Evolutionary conservation across 2,113 vertebrate genomes (phyloP).

Genomic region (Lasiurus cinereus): DNA sequence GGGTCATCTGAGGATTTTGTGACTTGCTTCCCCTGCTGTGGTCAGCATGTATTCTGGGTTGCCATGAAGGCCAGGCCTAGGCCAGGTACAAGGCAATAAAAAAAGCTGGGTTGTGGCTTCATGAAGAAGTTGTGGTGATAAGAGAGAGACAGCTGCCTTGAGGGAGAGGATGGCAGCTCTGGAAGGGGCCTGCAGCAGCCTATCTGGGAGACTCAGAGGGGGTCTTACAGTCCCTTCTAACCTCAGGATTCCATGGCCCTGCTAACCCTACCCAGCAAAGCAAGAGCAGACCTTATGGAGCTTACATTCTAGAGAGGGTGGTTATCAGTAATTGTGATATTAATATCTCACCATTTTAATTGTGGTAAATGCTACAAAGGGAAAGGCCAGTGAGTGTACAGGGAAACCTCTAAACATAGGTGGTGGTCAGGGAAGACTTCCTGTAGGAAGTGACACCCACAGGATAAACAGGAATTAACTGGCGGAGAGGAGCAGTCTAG

Average conservation of each 20-base stretch:
- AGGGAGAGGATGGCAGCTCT: not conserved
- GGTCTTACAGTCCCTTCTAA: not conserved
- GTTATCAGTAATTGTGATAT: not conserved
- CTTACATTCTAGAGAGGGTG: not conserved
- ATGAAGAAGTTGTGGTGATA: not conserved
- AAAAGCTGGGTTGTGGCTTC: not conserved
- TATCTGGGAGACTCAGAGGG: not conserved
- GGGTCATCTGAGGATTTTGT: not conserved
- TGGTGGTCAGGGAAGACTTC: slow-evolving; percentile 14
- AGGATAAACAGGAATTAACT: not conserved
- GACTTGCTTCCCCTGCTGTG: not conserved
- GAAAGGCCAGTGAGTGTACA: not conserved
- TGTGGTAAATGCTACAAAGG: not conserved
- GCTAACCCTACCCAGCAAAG: not conserved
- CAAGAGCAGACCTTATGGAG: not conserved
- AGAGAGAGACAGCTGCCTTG: not conserved
- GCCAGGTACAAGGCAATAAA: not conserved
- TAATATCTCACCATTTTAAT: not conserved
- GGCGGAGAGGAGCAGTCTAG: not conserved
- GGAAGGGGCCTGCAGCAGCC: not conserved
- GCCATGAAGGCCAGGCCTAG: not conserved
- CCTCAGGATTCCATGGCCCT: not conserved
- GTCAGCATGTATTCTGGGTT: not conserved
- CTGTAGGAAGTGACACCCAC: not conserved
- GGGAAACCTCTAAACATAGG: not conserved